phyloP scores from a whole-genome alignment of 2,888 invertebrate genomes.

The Andrena hattorfiana region DNA sequence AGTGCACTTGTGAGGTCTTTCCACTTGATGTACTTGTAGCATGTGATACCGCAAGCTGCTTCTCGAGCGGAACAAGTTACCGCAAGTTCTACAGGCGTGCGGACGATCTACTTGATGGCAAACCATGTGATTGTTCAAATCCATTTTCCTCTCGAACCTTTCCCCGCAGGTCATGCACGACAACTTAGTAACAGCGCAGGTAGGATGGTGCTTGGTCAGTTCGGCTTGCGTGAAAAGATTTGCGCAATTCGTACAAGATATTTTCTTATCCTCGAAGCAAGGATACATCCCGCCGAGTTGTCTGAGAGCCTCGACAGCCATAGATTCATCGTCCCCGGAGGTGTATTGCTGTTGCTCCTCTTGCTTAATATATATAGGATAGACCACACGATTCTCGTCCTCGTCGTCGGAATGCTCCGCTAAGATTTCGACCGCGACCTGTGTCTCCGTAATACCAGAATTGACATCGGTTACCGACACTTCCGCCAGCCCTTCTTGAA shows the following conservation, averaged over 20 bases:
- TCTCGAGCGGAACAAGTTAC: constrained; percentile 83
- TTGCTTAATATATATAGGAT: constrained; percentile 80
- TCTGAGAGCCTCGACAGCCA: constrained; percentile 85
- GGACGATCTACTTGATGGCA: constrained; percentile 85
- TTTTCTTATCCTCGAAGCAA: constrained; percentile 80
- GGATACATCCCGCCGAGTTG: constrained; percentile 85
- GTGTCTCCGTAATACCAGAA: constrained; percentile 68
- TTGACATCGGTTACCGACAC: constrained; percentile 67
- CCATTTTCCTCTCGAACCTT: constrained; percentile 84
- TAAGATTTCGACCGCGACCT: constrained; percentile 76
- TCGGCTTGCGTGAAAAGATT: constrained; percentile 75
- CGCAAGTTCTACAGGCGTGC: constrained; percentile 84
- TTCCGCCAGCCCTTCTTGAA: constrained; percentile 72
- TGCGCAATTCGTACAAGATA: constrained; percentile 76
- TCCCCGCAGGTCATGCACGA: constrained; percentile 82
- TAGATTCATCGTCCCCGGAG: constrained; percentile 83
- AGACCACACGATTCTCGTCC: constrained; percentile 71
- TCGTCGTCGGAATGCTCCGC: constrained; percentile 76
- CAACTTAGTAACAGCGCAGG: constrained; percentile 75
- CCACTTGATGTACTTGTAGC: constrained; percentile 78
- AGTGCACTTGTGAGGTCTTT: constrained; percentile 83
- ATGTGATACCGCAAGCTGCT: constrained; percentile 82
- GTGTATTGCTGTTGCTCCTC: constrained; percentile 80
- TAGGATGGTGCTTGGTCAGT: constrained; percentile 76
- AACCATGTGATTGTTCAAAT: constrained; percentile 85